Evolutionary conservation across 2,797 vertebrate species (phyloP), one percentile per base, ranked within the genome.

Genomic region (Sebastes iracundus): DNA sequence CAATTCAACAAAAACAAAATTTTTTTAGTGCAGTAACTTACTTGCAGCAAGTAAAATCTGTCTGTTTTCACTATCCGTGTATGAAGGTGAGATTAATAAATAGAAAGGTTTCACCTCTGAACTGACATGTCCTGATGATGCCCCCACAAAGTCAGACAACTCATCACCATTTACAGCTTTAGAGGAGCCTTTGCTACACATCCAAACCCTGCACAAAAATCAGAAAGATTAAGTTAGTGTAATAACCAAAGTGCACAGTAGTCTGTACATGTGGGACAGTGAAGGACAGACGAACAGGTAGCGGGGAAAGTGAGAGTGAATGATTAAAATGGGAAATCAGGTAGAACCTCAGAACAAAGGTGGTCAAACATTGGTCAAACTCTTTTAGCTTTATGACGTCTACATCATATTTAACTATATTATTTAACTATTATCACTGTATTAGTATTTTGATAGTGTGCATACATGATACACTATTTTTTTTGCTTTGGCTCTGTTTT

Each of bases 81-180:
- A 12, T 23, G 65, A 65, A 79, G 75, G 66, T 68, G 63, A 81
- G 56, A 80, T 77, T 65, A 77, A 73, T 55, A 65, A 80, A 74
- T 10, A 7, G 22, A 35, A 66, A 72, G 16, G n/a, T 72, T 70
- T 81, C 58, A 75, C 52, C 59, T 83, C 61, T 58, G 53, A 81
- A 33, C 8, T 4, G 11, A 71, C 32, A 53, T 16, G 13, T 35
- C 55, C 28, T 42, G 67, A 68, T 78, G 25, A 74, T 14, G 52
- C 25, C 49, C n/a, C 61, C 1, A 1, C 28, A 32, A 74, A 74
- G 74, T 63, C 66, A 38, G 3, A 73, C 60, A 65, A 28, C 32
- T 70, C 78, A 85, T 84, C 80, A 79, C 63, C 49, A 64, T 77
- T 83, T 73, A 76, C 38, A 63, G 78, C 52, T 89, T 84, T 73